A percentile compares a stretch with the other conserved stretches of the same genome.
phyloP scores from a whole-genome alignment of 2,113 vertebrate species.

The Crotophaga sulcirostris region DNA sequence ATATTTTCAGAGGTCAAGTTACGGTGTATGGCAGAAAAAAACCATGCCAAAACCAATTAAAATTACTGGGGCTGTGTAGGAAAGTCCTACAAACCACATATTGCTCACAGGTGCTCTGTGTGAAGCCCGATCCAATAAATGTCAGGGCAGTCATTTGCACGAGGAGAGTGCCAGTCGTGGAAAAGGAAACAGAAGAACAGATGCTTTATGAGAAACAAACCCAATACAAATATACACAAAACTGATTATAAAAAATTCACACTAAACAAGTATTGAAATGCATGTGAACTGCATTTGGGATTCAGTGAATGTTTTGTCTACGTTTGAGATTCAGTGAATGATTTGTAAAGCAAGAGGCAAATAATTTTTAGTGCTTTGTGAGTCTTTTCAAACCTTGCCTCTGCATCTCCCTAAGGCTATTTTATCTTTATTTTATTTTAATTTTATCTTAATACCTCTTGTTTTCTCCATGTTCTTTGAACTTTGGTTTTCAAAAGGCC shows the following conservation, averaged over 20 bases:
- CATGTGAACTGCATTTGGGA: neutral
- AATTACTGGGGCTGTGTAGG: conserved; percentile 4
- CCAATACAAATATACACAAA: conserved; percentile 48
- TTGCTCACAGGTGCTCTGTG: conserved; percentile 54
- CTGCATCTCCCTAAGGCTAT: neutral
- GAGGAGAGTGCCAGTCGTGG: conserved; percentile 25
- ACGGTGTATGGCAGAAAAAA: conserved; percentile 36
- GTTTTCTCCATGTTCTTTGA: neutral
- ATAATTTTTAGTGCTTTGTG: neutral
- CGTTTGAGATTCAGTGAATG: neutral
- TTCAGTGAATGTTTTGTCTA: neutral
- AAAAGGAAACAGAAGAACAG: conserved; percentile 53
- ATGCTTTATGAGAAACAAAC: conserved; percentile 58
- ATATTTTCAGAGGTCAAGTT: conserved; percentile 53
- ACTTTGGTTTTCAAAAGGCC: neutral
- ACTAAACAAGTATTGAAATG: neutral
- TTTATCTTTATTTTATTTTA: neutral
- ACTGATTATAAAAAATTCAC: conserved; percentile 10
- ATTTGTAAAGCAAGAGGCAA: conserved; percentile 19
- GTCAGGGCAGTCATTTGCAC: conserved; percentile 47
- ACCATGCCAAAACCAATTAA: conserved; percentile 58
- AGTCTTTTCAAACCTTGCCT: neutral
- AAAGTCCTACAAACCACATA: conserved; percentile 35
- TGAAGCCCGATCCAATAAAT: conserved; percentile 56
- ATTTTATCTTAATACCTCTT: neutral